phyloP scores from a whole-genome alignment of 2,113 vertebrate genomes.

The Gallinago media region DNA sequence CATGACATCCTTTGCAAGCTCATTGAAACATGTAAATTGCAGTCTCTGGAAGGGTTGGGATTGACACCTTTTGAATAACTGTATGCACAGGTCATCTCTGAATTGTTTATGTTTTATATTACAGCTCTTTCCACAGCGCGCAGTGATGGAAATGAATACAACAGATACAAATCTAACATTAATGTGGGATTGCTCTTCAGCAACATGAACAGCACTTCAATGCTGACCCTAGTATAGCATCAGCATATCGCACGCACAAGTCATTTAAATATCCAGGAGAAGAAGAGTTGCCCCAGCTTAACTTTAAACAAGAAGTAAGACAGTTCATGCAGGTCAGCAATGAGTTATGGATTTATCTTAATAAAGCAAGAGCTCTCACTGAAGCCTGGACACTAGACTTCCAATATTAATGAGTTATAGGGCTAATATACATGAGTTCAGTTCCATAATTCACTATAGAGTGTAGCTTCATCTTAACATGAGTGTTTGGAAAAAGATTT shows the following conservation, averaged over 20 bases:
- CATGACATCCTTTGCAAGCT: not conserved
- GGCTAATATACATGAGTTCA: not conserved
- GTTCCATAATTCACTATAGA: not conserved
- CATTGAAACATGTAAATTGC: not conserved
- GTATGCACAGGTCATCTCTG: not conserved
- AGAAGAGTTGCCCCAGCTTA: not conserved
- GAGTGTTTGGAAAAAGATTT: not conserved
- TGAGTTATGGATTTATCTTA: not conserved
- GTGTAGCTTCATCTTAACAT: not conserved
- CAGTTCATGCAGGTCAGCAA: not conserved
- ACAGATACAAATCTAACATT: not conserved
- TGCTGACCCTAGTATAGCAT: not conserved
- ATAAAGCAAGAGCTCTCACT: not conserved
- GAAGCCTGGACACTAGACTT: not conserved
- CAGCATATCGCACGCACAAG: not conserved
- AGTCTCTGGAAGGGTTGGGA: not conserved
- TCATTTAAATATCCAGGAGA: constrained; percentile 1
- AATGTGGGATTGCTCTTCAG: not conserved
- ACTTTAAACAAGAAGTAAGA: not conserved
- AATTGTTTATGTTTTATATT: not conserved
- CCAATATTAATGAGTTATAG: constrained; percentile 12
- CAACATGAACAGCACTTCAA: not conserved
- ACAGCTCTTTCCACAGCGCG: not conserved
- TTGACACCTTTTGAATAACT: not conserved
- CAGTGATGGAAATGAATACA: not conserved